Evolutionary conservation across 2,797 vertebrate genomes (phyloP).

Genomic region (Bradypus variegatus): DNA sequence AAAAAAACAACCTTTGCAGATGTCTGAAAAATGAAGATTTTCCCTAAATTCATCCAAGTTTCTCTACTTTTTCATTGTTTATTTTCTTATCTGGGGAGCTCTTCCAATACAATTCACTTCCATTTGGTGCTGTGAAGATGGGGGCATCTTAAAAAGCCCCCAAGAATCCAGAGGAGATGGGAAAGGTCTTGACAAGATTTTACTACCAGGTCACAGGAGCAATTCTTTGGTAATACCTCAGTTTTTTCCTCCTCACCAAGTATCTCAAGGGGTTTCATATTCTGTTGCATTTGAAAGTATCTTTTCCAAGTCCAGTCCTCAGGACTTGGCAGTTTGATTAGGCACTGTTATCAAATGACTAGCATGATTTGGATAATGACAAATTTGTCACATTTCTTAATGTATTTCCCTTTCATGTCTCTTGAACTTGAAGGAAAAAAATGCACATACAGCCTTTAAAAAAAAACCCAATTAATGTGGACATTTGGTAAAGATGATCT

Average conservation of each 20-base stretch:
- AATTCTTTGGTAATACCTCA: background rate
- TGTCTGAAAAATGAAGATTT: background rate
- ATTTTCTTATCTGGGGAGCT: background rate
- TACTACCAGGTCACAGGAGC: background rate
- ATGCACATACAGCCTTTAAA: background rate
- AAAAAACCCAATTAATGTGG: background rate
- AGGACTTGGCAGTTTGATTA: background rate
- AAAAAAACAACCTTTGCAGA: too few relatives aligned
- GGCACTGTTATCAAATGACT: background rate
- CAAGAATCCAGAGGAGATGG: background rate
- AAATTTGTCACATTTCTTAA: background rate
- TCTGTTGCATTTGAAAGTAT: background rate
- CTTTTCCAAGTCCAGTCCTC: background rate
- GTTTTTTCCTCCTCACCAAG: background rate
- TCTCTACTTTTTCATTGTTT: background rate
- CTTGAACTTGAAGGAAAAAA: slow-evolving; percentile 20
- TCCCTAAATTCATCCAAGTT: background rate
- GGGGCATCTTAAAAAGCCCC: background rate
- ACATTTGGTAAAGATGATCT: background rate
- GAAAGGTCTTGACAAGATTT: background rate
- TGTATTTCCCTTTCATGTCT: slow-evolving; percentile 1
- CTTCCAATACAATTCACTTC: background rate
- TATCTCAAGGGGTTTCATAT: background rate
- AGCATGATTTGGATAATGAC: background rate
- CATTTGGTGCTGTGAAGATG: background rate